Percentiles rank a stretch among this genome's conserved stretches.
phyloP scores from a whole-genome alignment of 2,888 invertebrate species.

The Cryptus armator region DNA sequence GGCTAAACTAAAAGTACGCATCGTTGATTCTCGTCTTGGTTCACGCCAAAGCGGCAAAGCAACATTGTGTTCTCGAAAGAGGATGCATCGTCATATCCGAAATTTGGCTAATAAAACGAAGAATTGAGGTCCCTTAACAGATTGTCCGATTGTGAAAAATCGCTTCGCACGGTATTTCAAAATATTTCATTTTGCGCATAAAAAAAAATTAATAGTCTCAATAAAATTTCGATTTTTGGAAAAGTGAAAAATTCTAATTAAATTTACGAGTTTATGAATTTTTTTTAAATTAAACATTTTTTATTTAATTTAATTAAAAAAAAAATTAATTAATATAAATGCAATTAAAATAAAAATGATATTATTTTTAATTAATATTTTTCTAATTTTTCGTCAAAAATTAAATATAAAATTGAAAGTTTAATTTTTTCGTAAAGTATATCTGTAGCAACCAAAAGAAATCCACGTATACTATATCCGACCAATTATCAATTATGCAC shows the following conservation, averaged over 20 bases:
- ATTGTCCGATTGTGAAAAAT: no score
- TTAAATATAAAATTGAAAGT: background rate
- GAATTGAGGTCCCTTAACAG: no score
- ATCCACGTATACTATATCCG: conserved; percentile 8
- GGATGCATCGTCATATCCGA: background rate
- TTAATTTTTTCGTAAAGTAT: background rate
- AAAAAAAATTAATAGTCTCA: background rate
- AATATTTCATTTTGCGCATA: background rate
- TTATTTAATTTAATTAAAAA: no score
- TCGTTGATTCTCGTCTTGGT: background rate
- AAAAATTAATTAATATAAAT: no score
- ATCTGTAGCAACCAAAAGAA: background rate
- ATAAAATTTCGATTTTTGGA: background rate
- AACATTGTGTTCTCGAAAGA: background rate
- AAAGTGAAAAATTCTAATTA: background rate
- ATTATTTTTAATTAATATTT: background rate
- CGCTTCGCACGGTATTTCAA: no score
- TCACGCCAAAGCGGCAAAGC: background rate
- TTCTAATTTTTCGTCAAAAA: background rate
- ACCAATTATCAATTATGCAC: conserved; percentile 35
- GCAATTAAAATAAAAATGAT: no score
- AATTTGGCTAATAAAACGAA: no score
- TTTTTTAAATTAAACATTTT: background rate
- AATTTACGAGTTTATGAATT: background rate
- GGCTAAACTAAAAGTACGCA: background rate